Conservation (phyloP, 2,113 vertebrate genomes). For the Myanophis thanlyinensis region DNA sequence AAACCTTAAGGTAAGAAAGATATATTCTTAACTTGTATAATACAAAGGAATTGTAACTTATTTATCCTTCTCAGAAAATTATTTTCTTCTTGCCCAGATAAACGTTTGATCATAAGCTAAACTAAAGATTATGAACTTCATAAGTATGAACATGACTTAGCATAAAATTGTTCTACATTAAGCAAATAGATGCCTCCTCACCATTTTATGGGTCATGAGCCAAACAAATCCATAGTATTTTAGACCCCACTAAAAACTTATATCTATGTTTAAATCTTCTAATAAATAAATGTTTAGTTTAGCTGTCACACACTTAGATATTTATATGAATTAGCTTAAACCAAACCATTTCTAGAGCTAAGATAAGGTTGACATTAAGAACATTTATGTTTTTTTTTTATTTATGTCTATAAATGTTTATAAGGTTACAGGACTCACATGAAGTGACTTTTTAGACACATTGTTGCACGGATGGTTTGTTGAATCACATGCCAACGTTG, state of each 20-base stretch:
- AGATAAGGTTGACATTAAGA: not conserved
- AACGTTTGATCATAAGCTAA: not conserved
- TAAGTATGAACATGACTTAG: not conserved
- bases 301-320: not conserved
- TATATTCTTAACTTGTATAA: fast-evolving
- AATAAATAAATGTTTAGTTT: not conserved
- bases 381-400: not conserved
- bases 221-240: not conserved
- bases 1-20: conserved; percentile 81
- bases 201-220: not conserved
- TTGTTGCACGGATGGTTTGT: not conserved
- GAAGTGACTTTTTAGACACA: not conserved
- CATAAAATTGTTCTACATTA: not conserved
- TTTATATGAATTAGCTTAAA: not conserved
- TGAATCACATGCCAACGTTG: not conserved
- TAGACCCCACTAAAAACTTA: not conserved
- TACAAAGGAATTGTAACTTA: not conserved
- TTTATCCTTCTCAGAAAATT: not conserved
- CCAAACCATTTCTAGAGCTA: not conserved
- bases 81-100: not conserved
- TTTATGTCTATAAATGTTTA: not conserved
- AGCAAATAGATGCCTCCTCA: not conserved
- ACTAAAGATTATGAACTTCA: not conserved
- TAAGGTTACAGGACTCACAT: not conserved
- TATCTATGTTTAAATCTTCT: not conserved